Conservation (phyloP, 2,113 vertebrate genomes). For the Anolis sagrei region DNA sequence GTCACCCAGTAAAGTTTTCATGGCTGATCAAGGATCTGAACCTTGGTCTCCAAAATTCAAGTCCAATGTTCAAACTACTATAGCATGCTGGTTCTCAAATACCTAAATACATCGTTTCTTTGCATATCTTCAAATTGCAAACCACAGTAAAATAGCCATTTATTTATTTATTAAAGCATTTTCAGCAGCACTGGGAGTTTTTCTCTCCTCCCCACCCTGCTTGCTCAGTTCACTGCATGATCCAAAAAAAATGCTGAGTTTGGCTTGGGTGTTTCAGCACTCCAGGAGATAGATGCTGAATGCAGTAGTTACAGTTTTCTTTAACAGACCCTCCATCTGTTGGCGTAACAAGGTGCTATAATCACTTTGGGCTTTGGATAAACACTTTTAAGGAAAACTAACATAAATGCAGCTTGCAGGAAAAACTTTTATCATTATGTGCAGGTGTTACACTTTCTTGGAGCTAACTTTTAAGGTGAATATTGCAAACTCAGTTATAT, state of each 20-base stretch:
- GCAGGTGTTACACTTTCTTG: not conserved
- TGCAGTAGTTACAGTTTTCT: not conserved
- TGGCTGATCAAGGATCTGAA: no score
- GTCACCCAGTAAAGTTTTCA: no score
- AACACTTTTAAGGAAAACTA: not conserved
- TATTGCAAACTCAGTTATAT: no score
- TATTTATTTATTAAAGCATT: not conserved
- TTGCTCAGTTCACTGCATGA: not conserved
- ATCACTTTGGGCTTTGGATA: not conserved
- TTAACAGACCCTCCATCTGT: not conserved
- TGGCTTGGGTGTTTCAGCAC: slow-evolving; percentile 6
- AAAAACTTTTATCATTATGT: not conserved
- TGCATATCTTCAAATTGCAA: not conserved
- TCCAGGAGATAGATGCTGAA: not conserved
- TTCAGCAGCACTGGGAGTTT: not conserved
- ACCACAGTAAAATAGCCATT: slow-evolving; percentile 2
- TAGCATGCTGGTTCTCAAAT: no score
- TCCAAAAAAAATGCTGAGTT: not conserved
- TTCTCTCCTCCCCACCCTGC: not conserved
- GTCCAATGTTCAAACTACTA: no score
- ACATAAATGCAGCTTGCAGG: not conserved
- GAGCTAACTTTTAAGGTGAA: no score
- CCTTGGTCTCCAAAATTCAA: no score
- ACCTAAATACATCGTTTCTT: not conserved
- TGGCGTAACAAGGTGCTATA: not conserved